Evolutionary conservation across 2,797 vertebrate species (phyloP).

Genomic region (Bucorvus abyssinicus): DNA sequence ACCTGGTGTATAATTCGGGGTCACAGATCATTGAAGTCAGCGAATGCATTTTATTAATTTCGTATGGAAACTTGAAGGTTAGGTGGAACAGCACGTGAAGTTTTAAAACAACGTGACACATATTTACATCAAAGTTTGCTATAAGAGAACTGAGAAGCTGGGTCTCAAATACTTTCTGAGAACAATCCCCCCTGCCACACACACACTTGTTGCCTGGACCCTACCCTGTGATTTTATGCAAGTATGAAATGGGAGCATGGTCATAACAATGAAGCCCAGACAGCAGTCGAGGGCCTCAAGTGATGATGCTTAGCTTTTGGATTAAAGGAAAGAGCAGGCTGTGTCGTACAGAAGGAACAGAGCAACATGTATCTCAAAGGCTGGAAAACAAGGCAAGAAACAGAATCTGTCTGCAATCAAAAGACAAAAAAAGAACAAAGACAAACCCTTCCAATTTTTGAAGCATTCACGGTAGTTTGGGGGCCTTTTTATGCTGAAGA

Average conservation of each 20-base stretch:
- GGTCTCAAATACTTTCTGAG: background rate
- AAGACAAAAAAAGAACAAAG: background rate
- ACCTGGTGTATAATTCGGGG: background rate
- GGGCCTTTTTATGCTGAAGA: background rate
- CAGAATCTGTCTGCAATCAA: background rate
- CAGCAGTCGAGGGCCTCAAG: background rate
- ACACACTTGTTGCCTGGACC: background rate
- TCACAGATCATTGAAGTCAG: background rate
- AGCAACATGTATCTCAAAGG: background rate
- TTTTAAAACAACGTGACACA: background rate
- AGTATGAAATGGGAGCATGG: background rate
- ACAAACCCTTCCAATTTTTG: background rate
- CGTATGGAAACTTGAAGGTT: background rate
- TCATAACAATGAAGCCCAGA: background rate
- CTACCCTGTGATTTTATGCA: background rate
- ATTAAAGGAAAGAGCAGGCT: background rate
- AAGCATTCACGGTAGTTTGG: background rate
- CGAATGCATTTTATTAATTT: background rate
- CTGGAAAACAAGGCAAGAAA: background rate
- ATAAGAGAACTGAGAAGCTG: background rate
- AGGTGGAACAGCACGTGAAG: background rate
- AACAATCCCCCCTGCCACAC: background rate
- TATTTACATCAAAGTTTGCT: background rate
- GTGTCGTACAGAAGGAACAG: background rate
- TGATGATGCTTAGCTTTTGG: background rate